Evolutionary conservation across 2,797 vertebrate species (phyloP), one percentile per base, ranked within the genome.

Genomic region (Darevskia mixta): DNA sequence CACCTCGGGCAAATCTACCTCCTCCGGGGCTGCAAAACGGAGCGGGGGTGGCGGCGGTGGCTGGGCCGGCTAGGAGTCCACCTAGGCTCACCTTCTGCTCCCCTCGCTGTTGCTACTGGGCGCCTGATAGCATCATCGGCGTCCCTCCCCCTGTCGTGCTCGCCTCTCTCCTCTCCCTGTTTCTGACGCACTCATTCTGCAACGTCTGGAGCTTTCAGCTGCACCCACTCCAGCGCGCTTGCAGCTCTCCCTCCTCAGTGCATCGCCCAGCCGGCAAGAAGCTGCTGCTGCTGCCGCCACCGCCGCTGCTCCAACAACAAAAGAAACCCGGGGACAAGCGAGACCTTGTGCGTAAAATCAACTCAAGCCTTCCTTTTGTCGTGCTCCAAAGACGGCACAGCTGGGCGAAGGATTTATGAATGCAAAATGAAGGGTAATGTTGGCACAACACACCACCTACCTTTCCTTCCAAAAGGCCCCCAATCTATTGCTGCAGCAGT

Each of bases 171-270:
- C 29, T 5, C 86, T 86, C 92, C 79, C 88, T 86, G 41, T n/a
- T 11, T 15, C 86, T 91, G 95, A 94, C 93, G 94, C 92, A 94
- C 86, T 35, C 69, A 83, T 87, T 88, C 90, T 86, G 93, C 93
- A 77, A 87, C 90, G 93, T 84, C 90, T 73, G 71, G 72, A 71
- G 87, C 88, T 77, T n/a, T 25, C 8, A 0, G 85, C 78, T 38
- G 85, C 83, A 17, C 73, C 15, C 81, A 4, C 58, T 49, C 45
- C 43, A 25, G 1, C 76, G n/a, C 58, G 4, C 29, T 4, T 9
- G 75, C 55, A 2, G 7, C 83, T 72, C 29, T 6, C 23, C n/a
- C 64, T 8, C 55, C 83, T 29, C 72, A 5, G 49, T 0, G 43
- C 61, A 35, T 10, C 79, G 38, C 77, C 41, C 86, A 66, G 71